Evolutionary conservation across 1,140 invertebrate genomes (phyloP).

Genomic region (Drosophila subobscura): DNA sequence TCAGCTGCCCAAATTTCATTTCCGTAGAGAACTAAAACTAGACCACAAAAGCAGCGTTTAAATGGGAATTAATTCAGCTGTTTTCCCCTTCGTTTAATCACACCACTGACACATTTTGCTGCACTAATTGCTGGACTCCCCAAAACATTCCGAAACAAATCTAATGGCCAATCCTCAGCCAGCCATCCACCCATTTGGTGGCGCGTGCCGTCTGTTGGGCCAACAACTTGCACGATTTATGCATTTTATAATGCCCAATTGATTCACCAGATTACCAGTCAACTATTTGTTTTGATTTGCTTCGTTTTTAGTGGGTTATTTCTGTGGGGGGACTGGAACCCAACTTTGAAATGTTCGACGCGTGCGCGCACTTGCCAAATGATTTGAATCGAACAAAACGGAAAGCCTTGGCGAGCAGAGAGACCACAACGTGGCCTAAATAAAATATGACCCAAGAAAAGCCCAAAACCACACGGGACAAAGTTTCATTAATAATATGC

Average conservation of each 20-base stretch:
- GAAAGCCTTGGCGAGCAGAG: slow-evolving; percentile 53
- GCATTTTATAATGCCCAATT: slow-evolving; percentile 71
- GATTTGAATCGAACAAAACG: slow-evolving; percentile 58
- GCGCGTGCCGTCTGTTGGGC: slow-evolving; percentile 48
- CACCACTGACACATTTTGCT: too few relatives aligned
- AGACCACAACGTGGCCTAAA: slow-evolving; percentile 65
- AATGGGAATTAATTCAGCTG: too few relatives aligned
- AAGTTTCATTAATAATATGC: slow-evolving; percentile 25
- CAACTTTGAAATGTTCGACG: slow-evolving; percentile 69
- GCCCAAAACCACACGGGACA: slow-evolving; percentile 18
- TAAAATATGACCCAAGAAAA: slow-evolving; percentile 56
- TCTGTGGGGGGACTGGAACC: slow-evolving; percentile 17
- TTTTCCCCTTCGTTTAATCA: too few relatives aligned
- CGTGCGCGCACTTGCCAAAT: slow-evolving; percentile 73
- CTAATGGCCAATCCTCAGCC: too few relatives aligned
- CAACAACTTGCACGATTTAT: slow-evolving; percentile 54
- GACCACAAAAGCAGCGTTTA: too few relatives aligned
- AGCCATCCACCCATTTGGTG: slow-evolving; percentile 1
- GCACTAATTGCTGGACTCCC: too few relatives aligned
- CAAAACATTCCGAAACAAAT: too few relatives aligned
- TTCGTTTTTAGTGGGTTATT: slow-evolving; percentile 36
- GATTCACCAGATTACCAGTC: slow-evolving; percentile 55
- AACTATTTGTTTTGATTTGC: slow-evolving; percentile 21
- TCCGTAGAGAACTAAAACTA: too few relatives aligned
- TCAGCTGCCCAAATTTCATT: too few relatives aligned